phyloP scores from a whole-genome alignment of 2,888 invertebrate genomes.

The Heliconius ethilla region DNA sequence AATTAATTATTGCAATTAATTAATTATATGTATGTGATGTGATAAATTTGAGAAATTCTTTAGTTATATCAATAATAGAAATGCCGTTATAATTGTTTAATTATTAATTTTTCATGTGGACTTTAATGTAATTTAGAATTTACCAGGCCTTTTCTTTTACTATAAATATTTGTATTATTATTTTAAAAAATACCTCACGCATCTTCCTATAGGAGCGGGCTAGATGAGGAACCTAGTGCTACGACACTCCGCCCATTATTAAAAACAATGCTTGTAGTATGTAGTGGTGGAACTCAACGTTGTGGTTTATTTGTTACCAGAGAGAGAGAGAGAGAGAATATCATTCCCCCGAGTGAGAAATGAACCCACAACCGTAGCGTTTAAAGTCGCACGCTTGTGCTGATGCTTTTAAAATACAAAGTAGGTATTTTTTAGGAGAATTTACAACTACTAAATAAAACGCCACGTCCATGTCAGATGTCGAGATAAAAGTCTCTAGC shows the following conservation, averaged over 20 bases:
- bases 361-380: too few species aligned
- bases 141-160: too few species aligned
- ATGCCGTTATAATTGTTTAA: not conserved
- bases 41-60: not conserved
- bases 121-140: not conserved
- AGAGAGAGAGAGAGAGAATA: too few species aligned
- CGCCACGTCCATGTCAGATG: constrained; percentile 2
- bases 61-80: not conserved
- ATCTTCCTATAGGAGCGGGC: too few species aligned
- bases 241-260: not conserved
- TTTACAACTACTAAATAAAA: constrained; percentile 20
- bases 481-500: constrained; percentile 11
- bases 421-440: not conserved
- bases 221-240: not conserved
- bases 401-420: not conserved
- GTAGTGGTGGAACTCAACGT: not conserved
- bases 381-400: too few species aligned
- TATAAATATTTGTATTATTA: too few species aligned
- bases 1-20: too few species aligned
- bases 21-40: not conserved
- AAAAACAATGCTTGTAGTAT: not conserved
- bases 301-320: not conserved
- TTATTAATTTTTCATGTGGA: not conserved
- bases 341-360: too few species aligned
- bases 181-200: too few species aligned